Evolutionary conservation across 1,140 invertebrate species (phyloP).

Genomic region (Teleopsis dalmanni): DNA sequence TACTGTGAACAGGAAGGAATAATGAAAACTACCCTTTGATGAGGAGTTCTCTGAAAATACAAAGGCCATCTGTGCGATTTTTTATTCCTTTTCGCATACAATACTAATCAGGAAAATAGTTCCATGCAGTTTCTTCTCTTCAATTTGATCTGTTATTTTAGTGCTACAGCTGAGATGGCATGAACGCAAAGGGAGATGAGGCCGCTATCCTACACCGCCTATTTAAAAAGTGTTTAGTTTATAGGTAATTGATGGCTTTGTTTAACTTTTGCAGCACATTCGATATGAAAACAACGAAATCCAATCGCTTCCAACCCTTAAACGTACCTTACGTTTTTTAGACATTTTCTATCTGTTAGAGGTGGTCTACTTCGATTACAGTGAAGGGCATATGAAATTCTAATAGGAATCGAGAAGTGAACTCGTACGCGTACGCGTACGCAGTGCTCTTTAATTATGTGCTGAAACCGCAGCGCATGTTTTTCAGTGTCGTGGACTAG

Average conservation of each 20-base stretch:
- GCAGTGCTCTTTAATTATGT: neutral
- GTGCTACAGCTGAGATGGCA: no score
- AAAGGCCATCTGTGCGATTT: conserved; percentile 16
- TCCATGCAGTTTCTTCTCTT: no score
- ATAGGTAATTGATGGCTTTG: conserved; percentile 43
- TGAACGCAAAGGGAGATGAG: no score
- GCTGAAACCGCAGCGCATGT: conserved; percentile 6
- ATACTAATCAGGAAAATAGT: no score
- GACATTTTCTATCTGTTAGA: conserved; percentile 42
- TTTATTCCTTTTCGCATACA: neutral
- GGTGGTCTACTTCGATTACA: conserved; percentile 18
- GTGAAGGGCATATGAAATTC: neutral
- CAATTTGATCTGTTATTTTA: no score
- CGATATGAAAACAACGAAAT: neutral
- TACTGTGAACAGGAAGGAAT: conserved; percentile 24
- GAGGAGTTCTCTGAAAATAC: conserved; percentile 7
- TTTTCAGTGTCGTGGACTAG: neutral
- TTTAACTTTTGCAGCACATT: conserved; percentile 27
- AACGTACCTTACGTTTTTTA: conserved; percentile 40
- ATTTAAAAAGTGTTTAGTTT: conserved; percentile 44
- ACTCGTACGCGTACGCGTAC: no score
- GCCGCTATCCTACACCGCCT: conserved; percentile 17
- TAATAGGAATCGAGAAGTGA: no score
- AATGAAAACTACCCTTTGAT: conserved; percentile 45
- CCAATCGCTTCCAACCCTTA: neutral